Conservation (phyloP, 2,888 invertebrate species). For the Epicampocera succincta region DNA sequence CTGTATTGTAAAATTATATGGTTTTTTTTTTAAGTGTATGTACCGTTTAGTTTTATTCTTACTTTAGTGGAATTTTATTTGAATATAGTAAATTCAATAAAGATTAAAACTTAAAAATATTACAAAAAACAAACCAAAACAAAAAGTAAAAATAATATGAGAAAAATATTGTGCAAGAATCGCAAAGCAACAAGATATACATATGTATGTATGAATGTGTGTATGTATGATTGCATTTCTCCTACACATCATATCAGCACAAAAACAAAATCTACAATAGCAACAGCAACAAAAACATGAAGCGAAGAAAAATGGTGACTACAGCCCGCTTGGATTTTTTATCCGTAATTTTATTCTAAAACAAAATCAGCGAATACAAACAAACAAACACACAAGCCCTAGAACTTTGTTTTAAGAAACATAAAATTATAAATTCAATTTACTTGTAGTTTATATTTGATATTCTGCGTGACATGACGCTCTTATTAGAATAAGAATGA, state of each 20-base stretch:
- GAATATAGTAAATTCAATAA: conserved; percentile 25
- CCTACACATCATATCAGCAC: conserved; percentile 45
- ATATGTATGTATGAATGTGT: background rate
- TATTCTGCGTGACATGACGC: conserved; percentile 62
- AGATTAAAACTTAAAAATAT: conserved; percentile 48
- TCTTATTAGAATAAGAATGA: conserved; percentile 21
- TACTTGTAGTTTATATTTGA: conserved; percentile 54
- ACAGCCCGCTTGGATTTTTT: conserved; percentile 47
- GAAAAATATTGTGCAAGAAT: conserved; percentile 36
- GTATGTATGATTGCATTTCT: conserved; percentile 37
- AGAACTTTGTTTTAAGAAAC: conserved; percentile 42
- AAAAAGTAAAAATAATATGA: conserved; percentile 20
- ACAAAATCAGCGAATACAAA: conserved; percentile 31
- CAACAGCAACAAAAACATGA: background rate
- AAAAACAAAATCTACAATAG: conserved; percentile 33
- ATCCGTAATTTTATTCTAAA: conserved; percentile 53
- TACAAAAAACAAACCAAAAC: conserved; percentile 36
- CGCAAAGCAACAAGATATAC: conserved; percentile 11
- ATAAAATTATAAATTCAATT: conserved; percentile 42
- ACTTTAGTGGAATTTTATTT: background rate
- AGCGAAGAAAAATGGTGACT: conserved; percentile 35
- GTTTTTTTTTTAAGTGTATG: too few species aligned
- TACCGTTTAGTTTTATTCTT: conserved; percentile 2
- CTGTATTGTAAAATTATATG: too few species aligned
- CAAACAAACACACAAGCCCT: conserved; percentile 46